Evolutionary conservation across 2,113 vertebrate species (phyloP).

Genomic region (Petroica traversi): DNA sequence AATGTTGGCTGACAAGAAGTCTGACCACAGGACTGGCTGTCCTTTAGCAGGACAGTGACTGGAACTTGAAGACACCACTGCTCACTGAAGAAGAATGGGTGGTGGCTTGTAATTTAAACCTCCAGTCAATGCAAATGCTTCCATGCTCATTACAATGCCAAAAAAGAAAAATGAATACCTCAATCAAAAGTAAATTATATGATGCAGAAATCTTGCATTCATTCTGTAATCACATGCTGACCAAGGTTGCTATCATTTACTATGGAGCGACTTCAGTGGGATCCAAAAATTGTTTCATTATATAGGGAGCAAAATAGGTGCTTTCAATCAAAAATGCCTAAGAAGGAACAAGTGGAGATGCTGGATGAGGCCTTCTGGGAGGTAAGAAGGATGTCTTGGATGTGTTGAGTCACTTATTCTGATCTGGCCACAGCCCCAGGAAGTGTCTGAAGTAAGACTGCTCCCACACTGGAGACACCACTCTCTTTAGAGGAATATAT

Average conservation of each 20-base stretch:
- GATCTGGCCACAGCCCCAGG: slow-evolving; percentile 67
- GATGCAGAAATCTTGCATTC: slow-evolving; percentile 32
- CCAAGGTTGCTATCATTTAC: slow-evolving; percentile 13
- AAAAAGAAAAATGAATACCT: slow-evolving; percentile 41
- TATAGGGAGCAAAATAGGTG: slow-evolving; percentile 5
- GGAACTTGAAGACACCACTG: neutral
- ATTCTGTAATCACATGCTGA: slow-evolving; percentile 32
- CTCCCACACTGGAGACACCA: neutral
- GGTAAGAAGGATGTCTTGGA: slow-evolving; percentile 65
- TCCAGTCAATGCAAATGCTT: slow-evolving; percentile 36
- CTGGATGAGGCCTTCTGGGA: slow-evolving; percentile 27
- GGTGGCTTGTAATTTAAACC: slow-evolving; percentile 19
- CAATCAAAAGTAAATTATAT: slow-evolving; percentile 54
- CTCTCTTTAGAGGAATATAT: neutral
- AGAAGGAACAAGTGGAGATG: neutral
- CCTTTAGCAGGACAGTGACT: neutral
- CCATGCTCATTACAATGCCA: slow-evolving; percentile 33
- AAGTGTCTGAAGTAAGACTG: neutral
- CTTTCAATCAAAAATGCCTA: slow-evolving; percentile 33
- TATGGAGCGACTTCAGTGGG: neutral
- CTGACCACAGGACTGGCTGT: slow-evolving; percentile 17
- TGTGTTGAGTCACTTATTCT: slow-evolving; percentile 68
- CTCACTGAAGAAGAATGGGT: slow-evolving; percentile 18
- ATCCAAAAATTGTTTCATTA: slow-evolving; percentile 35
- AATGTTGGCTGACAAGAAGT: slow-evolving; percentile 37